These are phyloP conservation scores for Rhysida immarginata DNA, from an alignment of 1,140 invertebrate species.

Conservation along the genomic window DNA sequence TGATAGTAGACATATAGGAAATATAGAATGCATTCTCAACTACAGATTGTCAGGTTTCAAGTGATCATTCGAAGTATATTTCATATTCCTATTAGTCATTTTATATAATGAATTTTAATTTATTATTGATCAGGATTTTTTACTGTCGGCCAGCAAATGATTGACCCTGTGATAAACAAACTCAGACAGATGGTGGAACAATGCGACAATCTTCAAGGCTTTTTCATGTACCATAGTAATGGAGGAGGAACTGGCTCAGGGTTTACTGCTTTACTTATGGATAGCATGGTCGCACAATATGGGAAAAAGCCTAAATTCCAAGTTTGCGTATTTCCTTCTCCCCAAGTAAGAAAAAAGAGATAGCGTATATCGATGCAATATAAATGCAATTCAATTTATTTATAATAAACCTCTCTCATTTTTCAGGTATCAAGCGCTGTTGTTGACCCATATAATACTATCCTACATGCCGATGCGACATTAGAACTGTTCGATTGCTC, in stretches of 20 bases:
- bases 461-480: conserved; percentile 32
- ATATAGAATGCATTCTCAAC: no score
- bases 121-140: no score
- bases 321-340: conserved; percentile 38
- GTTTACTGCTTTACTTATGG: conserved; percentile 37
- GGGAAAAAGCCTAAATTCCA: conserved; percentile 37
- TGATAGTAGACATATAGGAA: no score
- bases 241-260: conserved; percentile 39
- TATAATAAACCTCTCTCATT: no score
- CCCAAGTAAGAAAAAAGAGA: conserved; percentile 32
- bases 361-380: no score
- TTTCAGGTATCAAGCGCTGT: no score
- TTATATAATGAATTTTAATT: no score
- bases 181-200: conserved; percentile 20
- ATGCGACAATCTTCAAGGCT: conserved; percentile 31
- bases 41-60: no score
- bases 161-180: conserved; percentile 26
- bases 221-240: conserved; percentile 34
- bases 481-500: conserved; percentile 32
- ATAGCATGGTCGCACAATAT: conserved; percentile 34
- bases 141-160: conserved; percentile 36
- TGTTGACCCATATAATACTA: conserved; percentile 33
- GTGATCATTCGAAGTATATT: no score
- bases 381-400: no score
- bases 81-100: no score